Percentiles rank a stretch among this genome's conserved stretches.
These are phyloP conservation scores for Ichneumoninae sp. DNA, from an alignment of 2,888 invertebrate species.

Conservation along the genomic window DNA sequence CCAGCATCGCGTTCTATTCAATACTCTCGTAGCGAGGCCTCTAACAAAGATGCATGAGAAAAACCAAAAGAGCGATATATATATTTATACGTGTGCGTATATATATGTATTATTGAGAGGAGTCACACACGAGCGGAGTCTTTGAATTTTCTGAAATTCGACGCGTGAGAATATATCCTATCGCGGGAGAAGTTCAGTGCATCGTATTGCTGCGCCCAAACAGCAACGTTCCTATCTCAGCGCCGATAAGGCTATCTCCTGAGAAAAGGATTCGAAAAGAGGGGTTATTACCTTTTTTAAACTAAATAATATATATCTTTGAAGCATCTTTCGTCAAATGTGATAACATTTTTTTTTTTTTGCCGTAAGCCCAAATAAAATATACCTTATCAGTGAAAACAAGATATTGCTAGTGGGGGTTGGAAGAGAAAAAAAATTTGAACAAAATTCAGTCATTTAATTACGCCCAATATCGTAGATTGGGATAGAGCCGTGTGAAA, in stretches of 20 bases:
- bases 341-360: background rate
- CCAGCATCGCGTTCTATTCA: constrained; percentile 41
- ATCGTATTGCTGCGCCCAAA: constrained; percentile 14
- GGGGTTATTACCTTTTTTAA: background rate
- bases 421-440: background rate
- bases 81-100: background rate
- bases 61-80: constrained; percentile 25
- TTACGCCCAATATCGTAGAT: background rate
- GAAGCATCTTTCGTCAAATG: background rate
- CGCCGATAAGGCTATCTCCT: constrained; percentile 33
- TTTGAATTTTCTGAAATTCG: constrained; percentile 49
- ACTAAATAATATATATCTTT: background rate
- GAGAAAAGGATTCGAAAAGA: constrained; percentile 30
- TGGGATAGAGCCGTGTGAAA: constrained; percentile 32
- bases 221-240: constrained; percentile 21
- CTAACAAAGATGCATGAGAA: constrained; percentile 33
- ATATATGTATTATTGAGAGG: constrained; percentile 25
- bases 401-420: background rate
- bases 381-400: background rate
- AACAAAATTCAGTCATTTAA: background rate
- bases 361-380: background rate
- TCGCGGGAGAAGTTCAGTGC: background rate
- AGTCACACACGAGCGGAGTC: constrained; percentile 40
- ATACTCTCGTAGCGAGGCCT: constrained; percentile 21
- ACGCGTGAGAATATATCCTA: constrained; percentile 46